Conservation (phyloP, 2,888 invertebrate species). For the Boloria selene region DNA sequence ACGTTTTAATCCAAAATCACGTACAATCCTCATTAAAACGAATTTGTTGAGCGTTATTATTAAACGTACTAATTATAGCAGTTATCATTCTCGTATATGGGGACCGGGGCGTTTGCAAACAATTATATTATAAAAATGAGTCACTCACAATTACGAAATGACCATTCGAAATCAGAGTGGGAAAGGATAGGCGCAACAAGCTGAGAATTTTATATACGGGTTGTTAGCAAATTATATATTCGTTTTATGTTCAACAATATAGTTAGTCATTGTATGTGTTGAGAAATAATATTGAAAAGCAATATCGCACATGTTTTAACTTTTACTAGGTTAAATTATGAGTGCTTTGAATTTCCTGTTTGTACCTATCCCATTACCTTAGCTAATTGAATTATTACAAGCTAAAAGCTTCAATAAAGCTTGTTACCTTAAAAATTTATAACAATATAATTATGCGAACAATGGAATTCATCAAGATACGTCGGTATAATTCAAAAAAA, state of each 20-base stretch:
- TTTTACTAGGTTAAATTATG: not conserved
- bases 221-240: too few species aligned
- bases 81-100: not conserved
- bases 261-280: too few species aligned
- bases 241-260: too few species aligned
- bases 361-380: slow-evolving; percentile 1
- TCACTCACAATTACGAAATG: too few species aligned
- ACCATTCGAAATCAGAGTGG: too few species aligned
- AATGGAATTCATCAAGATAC: slow-evolving; percentile 15
- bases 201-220: too few species aligned
- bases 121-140: too few species aligned
- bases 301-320: not conserved
- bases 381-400: not conserved
- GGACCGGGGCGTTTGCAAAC: too few species aligned
- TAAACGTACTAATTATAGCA: not conserved
- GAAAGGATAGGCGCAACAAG: too few species aligned
- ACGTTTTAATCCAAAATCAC: too few species aligned
- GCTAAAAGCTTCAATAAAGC: slow-evolving; percentile 5
- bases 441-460: slow-evolving; percentile 2
- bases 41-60: not conserved
- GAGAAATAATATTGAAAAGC: too few species aligned
- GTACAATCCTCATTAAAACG: not conserved
- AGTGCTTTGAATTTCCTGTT: not conserved
- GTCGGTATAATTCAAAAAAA: not conserved
- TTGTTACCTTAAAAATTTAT: not conserved